Base-by-base conservation (phyloP, 2,797 vertebrate genomes). In the Lagodon rhomboides region DNA sequence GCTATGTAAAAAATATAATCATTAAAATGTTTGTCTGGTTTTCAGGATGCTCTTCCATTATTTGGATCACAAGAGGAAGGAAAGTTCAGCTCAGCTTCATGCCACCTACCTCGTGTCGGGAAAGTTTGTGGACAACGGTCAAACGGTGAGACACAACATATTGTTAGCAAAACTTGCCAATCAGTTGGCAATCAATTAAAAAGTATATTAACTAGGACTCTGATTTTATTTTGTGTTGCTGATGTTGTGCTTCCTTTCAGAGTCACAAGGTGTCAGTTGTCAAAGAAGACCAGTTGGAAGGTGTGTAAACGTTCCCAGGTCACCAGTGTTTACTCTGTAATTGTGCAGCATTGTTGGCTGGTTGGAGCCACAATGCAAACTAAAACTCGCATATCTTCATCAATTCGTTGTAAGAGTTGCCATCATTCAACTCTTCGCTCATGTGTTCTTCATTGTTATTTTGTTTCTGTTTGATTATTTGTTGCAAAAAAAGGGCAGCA, bases 21-120 rank as follows among this genome's bases (percentile, higher is more conserved):
- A 1, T 5, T 34, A 2, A 54, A 2, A 5, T 23, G 1, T 69
- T 1, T 70, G 12, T 77, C 30, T 78, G 30, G 27, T 63, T 76
- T 84, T 34, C 76, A 99, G 98, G 63, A 99, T 99, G 98, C 95
- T 99, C 2, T 98, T 93, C 56, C 97, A 99, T 67, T 99, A 99
- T 9, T 93, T 99, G 80, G 97, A 99, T 85, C 95, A 97, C 89
- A 98, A 97, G 54, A 92, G 98, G 72, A 97, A 96, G 79, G 98
- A 99, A 80, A 97, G 95, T 71, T 96, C 95, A 0, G 96, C 94
- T 80, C 96, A 93, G 64, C 95, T 99, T 13, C 95, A 98, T 0
- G 98, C 98, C 74, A 99, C 98, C 1, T 99, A 99, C 68, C 95
- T 99, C 0, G 94, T 99, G 18, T 97, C 97, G 1, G 98, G 98